These are phyloP conservation scores for Helleia helle DNA, from an alignment of 2,888 invertebrate genomes.

Conservation along the genomic window DNA sequence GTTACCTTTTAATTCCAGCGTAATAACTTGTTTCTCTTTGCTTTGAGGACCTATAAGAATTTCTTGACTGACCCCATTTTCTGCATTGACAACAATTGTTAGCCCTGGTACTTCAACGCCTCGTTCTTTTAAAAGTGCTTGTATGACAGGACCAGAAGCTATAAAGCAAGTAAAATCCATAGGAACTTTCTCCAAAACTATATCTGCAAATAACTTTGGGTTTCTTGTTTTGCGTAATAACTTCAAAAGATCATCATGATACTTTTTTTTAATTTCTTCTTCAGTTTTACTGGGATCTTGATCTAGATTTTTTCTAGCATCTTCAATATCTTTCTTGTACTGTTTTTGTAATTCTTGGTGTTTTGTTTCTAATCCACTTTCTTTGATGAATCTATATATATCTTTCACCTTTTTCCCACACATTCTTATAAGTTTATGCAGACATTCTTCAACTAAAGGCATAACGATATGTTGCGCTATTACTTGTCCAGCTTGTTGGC, in stretches of 20 bases:
- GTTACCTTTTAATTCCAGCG: slow-evolving; percentile 5
- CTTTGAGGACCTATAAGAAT: neutral
- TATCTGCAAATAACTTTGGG: slow-evolving; percentile 6
- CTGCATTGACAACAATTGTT: neutral
- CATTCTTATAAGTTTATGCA: neutral
- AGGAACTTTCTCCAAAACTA: slow-evolving; percentile 8
- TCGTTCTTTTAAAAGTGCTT: neutral
- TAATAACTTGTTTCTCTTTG: neutral
- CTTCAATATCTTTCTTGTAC: slow-evolving; percentile 1
- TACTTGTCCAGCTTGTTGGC: slow-evolving; percentile 7
- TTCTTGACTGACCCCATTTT: slow-evolving; percentile 8
- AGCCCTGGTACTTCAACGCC: slow-evolving; percentile 3
- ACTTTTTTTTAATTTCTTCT: slow-evolving; percentile 1
- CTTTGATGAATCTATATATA: slow-evolving; percentile 1
- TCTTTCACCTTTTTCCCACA: slow-evolving; percentile 8
- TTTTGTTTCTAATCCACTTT: slow-evolving; percentile 1
- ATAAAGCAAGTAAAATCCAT: slow-evolving; percentile 10
- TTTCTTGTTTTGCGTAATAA: slow-evolving; percentile 6
- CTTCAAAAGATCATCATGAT: slow-evolving; percentile 4
- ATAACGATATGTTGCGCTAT: slow-evolving; percentile 5
- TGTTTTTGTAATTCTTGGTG: neutral
- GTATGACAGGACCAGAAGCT: slow-evolving; percentile 1
- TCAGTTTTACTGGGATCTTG: neutral
- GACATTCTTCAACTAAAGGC: slow-evolving; percentile 3
- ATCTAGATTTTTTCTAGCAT: neutral